A percentile compares a stretch with the other conserved stretches of the same genome.
phyloP scores from a whole-genome alignment of 1,140 invertebrate species.

The Drosophila rufa region DNA sequence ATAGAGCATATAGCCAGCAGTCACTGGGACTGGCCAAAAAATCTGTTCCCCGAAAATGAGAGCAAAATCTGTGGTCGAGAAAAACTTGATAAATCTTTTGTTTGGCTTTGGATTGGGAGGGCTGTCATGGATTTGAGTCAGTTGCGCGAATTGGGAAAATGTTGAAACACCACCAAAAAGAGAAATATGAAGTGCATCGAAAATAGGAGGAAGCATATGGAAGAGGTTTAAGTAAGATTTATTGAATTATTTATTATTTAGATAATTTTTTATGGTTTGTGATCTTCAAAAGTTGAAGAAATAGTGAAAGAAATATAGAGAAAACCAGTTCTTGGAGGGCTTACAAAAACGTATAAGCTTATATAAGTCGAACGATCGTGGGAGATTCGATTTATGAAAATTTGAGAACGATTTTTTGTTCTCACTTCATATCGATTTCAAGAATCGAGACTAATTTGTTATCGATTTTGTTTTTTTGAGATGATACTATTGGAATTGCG shows the following conservation, averaged over 20 bases:
- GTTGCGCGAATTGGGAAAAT: constrained; percentile 4
- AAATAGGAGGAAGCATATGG: not conserved
- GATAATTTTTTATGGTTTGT: constrained; percentile 1
- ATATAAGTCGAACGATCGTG: not conserved
- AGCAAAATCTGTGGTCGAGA: constrained; percentile 46
- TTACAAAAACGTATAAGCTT: not conserved
- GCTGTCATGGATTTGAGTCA: constrained; percentile 1
- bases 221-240: constrained; percentile 3
- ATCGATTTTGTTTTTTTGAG: too few relatives aligned
- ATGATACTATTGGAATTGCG: too few relatives aligned
- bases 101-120: constrained; percentile 28
- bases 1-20: not conserved
- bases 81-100: constrained; percentile 70
- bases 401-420: too few relatives aligned
- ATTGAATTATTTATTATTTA: not conserved
- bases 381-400: not conserved
- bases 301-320: too few relatives aligned
- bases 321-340: not conserved
- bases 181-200: not conserved
- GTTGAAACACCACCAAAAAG: constrained; percentile 1
- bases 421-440: too few relatives aligned
- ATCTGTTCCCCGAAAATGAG: constrained; percentile 12
- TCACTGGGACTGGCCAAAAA: constrained; percentile 14
- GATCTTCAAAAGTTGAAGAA: too few relatives aligned
- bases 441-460: too few relatives aligned